phyloP scores from a whole-genome alignment of 1,140 invertebrate species.

The Caenorhabditis tropicalis region DNA sequence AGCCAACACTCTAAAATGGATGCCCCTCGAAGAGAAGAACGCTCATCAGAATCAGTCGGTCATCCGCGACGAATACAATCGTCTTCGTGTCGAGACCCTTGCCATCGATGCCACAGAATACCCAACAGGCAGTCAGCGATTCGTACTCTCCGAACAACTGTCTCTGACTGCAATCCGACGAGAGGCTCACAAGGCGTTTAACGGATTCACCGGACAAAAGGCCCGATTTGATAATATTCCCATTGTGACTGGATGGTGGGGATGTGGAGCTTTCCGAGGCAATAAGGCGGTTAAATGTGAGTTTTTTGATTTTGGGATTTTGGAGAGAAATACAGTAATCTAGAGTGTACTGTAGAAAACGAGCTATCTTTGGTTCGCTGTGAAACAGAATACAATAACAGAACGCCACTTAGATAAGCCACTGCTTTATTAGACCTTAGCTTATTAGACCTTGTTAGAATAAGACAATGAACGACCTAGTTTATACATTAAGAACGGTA shows the following conservation, averaged over 20 bases:
- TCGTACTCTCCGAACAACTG: constrained; percentile 75
- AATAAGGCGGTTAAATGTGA: constrained; percentile 83
- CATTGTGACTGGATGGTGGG: constrained; percentile 96
- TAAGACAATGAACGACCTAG: no score
- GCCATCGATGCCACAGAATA: constrained; percentile 89
- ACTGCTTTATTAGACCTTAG: no score
- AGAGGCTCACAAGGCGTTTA: constrained; percentile 83
- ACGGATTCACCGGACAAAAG: constrained; percentile 25
- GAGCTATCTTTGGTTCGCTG: neutral
- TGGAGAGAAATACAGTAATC: neutral
- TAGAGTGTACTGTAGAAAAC: no score
- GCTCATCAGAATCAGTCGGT: neutral
- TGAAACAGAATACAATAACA: no score
- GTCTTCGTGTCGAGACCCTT: constrained; percentile 81
- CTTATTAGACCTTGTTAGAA: no score
- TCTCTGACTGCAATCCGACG: constrained; percentile 73
- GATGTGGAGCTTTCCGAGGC: constrained; percentile 92
- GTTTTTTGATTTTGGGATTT: neutral
- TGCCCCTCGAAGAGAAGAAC: neutral
- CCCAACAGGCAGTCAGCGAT: constrained; percentile 55
- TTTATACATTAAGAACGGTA: no score
- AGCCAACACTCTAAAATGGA: constrained; percentile 75
- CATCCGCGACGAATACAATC: constrained; percentile 74
- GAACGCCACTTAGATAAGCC: no score
- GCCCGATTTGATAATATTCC: constrained; percentile 71